Evolutionary conservation across 2,888 invertebrate species (phyloP), one percentile per base, ranked within the genome.

Genomic region (Drosophila neutralis): DNA sequence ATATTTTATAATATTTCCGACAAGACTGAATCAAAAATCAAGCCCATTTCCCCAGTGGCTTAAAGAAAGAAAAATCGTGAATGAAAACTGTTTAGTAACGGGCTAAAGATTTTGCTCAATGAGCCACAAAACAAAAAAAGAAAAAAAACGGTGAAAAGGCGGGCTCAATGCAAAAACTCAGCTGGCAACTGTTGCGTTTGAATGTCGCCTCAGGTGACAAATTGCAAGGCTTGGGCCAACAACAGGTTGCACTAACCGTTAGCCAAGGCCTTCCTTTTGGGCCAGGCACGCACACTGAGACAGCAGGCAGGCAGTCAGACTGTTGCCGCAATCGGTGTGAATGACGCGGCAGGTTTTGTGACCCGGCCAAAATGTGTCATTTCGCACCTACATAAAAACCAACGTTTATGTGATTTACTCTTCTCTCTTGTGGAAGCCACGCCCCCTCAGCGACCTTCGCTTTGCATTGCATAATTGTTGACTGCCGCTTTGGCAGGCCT

Each of bases 191-290:
- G 70, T 72, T 73, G 77, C 59, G 70, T 68, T 70, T 87, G 86
- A 88, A 88, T 87, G 88, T 84, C 89, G 70, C 87, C 87, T 87
- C 89, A 86, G 87, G 89, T 84, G 87, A 87, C 87, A 87, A 87
- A 89, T 89, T 74, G 87, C 75, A 79, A 73, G 70, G 60, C 40
- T 73, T 59, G 49, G 51, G 4, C 7, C 53, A 54, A 18, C 67
- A 69, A 78, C 71, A 82, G 73, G 82, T 82, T 75, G 68, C 78
- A 69, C 60, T 68, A 53, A 61, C 72, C 52, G 63, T 64, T 61
- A 35, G 27, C 52, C 52, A 45, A 52, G 31, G 60, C 51, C 65
- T 70, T 63, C 61, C 59, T 58, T 76, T 64, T 74, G 60, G 57
- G 70, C 49, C 66, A 11, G 68, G 70, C 80, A 80, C 72, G 83